Conservation (phyloP, 2,113 vertebrate species). For the Sander lucioperca region DNA sequence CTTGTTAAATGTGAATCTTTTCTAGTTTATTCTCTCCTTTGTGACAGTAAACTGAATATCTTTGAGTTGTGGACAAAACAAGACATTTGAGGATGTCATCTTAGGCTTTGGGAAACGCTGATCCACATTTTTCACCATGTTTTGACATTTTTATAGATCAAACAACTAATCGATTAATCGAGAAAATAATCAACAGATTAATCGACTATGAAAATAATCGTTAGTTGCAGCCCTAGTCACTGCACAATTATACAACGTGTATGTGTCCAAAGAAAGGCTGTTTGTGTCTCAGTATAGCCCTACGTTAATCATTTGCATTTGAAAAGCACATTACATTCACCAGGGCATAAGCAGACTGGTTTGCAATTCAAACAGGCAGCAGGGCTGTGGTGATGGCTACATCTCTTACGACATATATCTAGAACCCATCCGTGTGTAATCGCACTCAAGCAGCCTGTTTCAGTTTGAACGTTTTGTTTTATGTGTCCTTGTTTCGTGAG, state of each 20-base stretch:
- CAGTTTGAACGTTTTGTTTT: neutral
- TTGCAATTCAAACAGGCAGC: conserved; percentile 54
- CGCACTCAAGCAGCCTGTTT: neutral
- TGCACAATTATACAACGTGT: neutral
- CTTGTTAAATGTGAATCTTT: no score
- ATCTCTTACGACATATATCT: neutral
- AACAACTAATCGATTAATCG: no score
- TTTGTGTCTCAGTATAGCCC: neutral
- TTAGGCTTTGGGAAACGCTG: no score
- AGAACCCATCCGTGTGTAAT: neutral
- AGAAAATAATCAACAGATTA: no score
- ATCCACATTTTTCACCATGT: no score
- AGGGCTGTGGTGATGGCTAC: neutral
- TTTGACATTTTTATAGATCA: no score
- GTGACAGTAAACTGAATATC: no score
- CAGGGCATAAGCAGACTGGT: neutral
- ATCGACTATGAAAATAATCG: no score
- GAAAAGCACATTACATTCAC: conserved; percentile 49
- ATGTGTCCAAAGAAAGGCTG: neutral
- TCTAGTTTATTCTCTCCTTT: no score
- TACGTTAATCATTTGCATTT: conserved; percentile 38
- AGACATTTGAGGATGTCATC: no score
- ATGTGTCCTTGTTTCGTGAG: neutral
- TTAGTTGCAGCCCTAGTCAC: no score
- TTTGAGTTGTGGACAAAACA: no score